A percentile compares a stretch with the other conserved stretches of the same genome.
phyloP scores from a whole-genome alignment of 2,888 invertebrate genomes.

The Caenorhabditis imperialis region DNA sequence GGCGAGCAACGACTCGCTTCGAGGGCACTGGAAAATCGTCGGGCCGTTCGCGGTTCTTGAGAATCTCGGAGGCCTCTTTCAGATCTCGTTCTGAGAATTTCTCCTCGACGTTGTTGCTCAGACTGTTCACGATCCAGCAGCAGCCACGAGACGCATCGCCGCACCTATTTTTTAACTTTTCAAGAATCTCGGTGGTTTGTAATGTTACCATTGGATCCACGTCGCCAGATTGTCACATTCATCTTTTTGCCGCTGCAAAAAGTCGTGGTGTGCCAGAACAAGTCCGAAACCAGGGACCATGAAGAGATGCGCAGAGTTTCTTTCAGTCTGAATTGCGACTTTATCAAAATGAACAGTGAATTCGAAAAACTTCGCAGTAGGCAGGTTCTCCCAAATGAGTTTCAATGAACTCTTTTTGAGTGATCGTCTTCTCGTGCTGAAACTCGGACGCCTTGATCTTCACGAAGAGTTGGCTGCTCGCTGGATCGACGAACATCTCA shows the following conservation, averaged over 20 bases:
- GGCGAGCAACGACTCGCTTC: conserved; percentile 9
- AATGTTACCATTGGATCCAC: conserved; percentile 8
- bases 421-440: conserved; percentile 1
- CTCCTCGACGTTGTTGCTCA: not conserved
- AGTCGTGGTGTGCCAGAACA: conserved; percentile 9
- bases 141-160: conserved; percentile 4
- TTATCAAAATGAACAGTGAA: too few relatives aligned
- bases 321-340: not conserved
- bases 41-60: too few relatives aligned
- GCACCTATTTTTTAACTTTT: too few relatives aligned
- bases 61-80: not conserved
- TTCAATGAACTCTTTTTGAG: not conserved
- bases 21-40: not conserved
- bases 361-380: not conserved
- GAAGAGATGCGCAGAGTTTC: conserved; percentile 4
- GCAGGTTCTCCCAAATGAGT: too few relatives aligned
- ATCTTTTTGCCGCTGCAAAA: not conserved
- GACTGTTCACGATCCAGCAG: conserved; percentile 13
- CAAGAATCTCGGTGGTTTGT: too few relatives aligned
- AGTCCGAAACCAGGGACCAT: conserved; percentile 19
- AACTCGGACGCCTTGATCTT: conserved; percentile 12
- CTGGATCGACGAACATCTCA: not conserved
- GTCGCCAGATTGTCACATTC: not conserved
- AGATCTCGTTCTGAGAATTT: not conserved
- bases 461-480: not conserved